Evolutionary conservation across 2,888 invertebrate genomes (phyloP).

Genomic region (Strigamia crassipes): DNA sequence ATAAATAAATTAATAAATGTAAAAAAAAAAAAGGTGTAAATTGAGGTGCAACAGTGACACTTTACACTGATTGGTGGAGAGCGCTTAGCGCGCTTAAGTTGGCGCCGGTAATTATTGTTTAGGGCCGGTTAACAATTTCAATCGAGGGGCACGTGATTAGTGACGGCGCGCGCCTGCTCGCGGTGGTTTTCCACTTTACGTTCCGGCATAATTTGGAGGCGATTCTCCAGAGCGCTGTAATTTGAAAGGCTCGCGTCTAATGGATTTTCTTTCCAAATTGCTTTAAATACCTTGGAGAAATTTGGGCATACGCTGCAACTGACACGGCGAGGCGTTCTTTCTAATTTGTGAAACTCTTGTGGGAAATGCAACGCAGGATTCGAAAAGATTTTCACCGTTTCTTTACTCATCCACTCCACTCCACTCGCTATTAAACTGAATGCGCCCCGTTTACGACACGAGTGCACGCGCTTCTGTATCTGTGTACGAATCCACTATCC

Average conservation of each 20-base stretch:
- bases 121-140: conserved; percentile 30
- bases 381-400: conserved; percentile 21
- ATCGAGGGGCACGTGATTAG: conserved; percentile 30
- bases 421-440: conserved; percentile 15
- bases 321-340: conserved; percentile 35
- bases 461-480: conserved; percentile 28
- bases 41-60: not conserved
- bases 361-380: conserved; percentile 30
- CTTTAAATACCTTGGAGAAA: conserved; percentile 43
- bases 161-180: conserved; percentile 28
- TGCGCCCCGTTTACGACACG: conserved; percentile 27
- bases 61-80: not conserved
- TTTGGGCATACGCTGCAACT: conserved; percentile 36
- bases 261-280: conserved; percentile 44
- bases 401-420: conserved; percentile 11
- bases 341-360: conserved; percentile 41
- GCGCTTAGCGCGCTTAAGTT: not conserved
- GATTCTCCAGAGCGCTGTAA: conserved; percentile 41
- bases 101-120: not conserved
- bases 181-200: conserved; percentile 29
- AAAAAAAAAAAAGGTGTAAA: too few species aligned
- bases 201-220: conserved; percentile 41
- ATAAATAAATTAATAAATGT: too few species aligned
- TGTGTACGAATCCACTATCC: not conserved
- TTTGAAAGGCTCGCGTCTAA: conserved; percentile 15